A percentile compares a stretch with the other conserved stretches of the same genome.
phyloP scores from a whole-genome alignment of 2,888 invertebrate genomes.

The Drosophila prolongata region DNA sequence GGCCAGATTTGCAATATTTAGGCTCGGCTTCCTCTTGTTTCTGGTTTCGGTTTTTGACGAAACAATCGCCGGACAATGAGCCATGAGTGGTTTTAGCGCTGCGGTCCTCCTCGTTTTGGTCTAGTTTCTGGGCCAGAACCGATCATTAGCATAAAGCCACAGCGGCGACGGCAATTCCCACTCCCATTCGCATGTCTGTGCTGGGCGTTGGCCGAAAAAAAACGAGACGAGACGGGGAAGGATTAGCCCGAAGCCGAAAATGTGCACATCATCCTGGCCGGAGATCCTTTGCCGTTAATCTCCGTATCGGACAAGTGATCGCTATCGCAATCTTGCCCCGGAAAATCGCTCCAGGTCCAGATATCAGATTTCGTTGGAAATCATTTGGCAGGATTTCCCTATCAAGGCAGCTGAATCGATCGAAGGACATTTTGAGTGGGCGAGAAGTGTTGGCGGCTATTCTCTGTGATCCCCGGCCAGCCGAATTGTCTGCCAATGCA shows the following conservation, averaged over 20 bases:
- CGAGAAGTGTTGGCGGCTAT: conserved; percentile 29
- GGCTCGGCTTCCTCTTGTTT: conserved; percentile 38
- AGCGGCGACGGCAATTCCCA: conserved; percentile 59
- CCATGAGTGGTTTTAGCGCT: conserved; percentile 72
- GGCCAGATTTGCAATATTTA: conserved; percentile 74
- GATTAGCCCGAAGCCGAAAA: conserved; percentile 65
- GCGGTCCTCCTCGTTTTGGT: conserved; percentile 43
- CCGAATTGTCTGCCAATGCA: conserved; percentile 51
- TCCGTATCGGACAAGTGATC: conserved; percentile 75
- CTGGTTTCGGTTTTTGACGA: conserved; percentile 62
- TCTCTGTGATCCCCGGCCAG: conserved; percentile 38
- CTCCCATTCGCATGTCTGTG: conserved; percentile 44
- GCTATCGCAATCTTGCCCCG: conserved; percentile 29
- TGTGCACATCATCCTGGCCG: conserved; percentile 74
- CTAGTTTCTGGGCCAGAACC: conserved; percentile 67
- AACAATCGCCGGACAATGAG: conserved; percentile 74
- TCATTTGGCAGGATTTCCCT: conserved; percentile 61
- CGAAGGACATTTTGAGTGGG: too few species aligned
- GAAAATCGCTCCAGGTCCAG: conserved; percentile 46
- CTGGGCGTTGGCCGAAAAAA: conserved; percentile 60
- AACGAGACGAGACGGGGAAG: conserved; percentile 23
- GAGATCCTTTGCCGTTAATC: conserved; percentile 54
- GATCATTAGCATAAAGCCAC: conserved; percentile 81
- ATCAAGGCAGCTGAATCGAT: conserved; percentile 61
- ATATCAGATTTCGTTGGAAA: conserved; percentile 70